These are phyloP conservation scores for Columba guinea DNA, from an alignment of 2,797 vertebrate species.

Conservation along the genomic window DNA sequence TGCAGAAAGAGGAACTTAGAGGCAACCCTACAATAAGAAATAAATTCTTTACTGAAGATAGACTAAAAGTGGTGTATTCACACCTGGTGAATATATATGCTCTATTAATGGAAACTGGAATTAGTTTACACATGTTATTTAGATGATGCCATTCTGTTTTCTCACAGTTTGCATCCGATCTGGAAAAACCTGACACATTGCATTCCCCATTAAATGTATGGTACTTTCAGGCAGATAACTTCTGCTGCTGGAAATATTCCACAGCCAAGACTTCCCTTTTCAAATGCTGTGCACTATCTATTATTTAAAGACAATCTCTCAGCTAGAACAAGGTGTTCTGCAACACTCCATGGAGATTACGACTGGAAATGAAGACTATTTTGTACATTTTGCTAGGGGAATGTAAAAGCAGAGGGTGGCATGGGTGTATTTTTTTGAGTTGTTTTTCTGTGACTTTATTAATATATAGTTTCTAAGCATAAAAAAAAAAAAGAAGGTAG, in stretches of 20 bases:
- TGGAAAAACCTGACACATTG: background rate
- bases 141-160: background rate
- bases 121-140: background rate
- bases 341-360: background rate
- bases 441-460: background rate
- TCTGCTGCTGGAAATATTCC: background rate
- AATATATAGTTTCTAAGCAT: background rate
- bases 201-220: background rate
- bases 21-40: background rate
- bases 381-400: background rate
- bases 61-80: background rate
- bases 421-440: background rate
- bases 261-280: background rate
- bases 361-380: background rate
- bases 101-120: background rate
- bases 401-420: background rate
- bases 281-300: background rate
- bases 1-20: background rate
- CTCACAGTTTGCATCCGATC: accelerated
- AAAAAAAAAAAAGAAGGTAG: background rate
- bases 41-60: background rate
- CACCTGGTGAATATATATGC: background rate
- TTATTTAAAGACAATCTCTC: background rate
- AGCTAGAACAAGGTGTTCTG: background rate
- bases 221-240: background rate